Evolutionary conservation across 53 echinoderm and acorn worm genomes (phyloP), one percentile per base, ranked within the genome.

Genomic region (Apostichopus leukothele): DNA sequence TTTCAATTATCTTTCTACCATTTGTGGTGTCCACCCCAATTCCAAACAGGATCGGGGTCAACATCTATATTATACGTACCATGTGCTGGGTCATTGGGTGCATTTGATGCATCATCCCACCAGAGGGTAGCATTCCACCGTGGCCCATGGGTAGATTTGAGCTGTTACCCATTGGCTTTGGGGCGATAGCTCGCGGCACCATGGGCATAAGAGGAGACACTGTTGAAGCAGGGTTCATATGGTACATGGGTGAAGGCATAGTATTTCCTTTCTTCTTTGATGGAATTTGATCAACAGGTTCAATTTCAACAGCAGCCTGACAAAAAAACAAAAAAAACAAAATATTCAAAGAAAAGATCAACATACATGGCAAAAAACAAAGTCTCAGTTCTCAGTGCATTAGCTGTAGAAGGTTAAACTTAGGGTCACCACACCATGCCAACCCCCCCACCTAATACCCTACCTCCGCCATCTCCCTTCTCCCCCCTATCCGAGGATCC

Each of bases 221-320:
- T 21, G 78, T 55, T 1, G 90, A 68, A 6, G 66, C 76, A 51
- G 81, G 83, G 76, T 92, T 94, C 71, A 92, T 90, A 21, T 83
- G 94, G 75, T 92, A 92, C 18, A 94, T 87, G 13, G 90, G 88
- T 67, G 91, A 90, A 53, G 89, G 86, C 57, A 80, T 78, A 68
- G 73, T 86, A 0, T 89, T 88, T 9, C 89, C 89, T 88, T 95
- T 96, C 93, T 99, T 96, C 75, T 98, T 98, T 67, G 89, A 92
- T 51, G 95, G 96, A 13, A 93, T 93, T 75, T 95, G 92, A 10
- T 91, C 93, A 51, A 93, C 95, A 20, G 86, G 86, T 75, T 93
- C 93, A 81, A 86, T 92, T 67, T 96, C 96, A 19, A 93, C 93
- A 10, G 96, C 94, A 86, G 96, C 96, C 96, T 96, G 75, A 52